These are phyloP conservation scores for Brotogeris chrysoptera DNA, from an alignment of 2,797 vertebrate species.

Conservation along the genomic window DNA sequence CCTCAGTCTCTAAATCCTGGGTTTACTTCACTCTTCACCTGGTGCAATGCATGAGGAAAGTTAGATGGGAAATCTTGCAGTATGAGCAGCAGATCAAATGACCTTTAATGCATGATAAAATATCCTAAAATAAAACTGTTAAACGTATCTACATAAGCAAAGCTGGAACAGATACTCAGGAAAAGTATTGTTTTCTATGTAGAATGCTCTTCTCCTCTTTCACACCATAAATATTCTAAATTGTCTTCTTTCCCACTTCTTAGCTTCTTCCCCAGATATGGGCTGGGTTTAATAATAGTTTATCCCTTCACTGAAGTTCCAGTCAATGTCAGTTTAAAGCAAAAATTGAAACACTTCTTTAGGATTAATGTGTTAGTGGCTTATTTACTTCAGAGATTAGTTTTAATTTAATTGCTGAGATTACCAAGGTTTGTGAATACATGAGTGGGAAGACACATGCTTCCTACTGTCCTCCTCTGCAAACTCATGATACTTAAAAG, in stretches of 20 bases:
- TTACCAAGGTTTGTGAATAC: neutral
- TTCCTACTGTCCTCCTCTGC: neutral
- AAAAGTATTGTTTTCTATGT: neutral
- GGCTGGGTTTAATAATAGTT: neutral
- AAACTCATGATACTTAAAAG: neutral
- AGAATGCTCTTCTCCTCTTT: neutral
- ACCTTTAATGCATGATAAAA: neutral
- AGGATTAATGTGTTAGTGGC: neutral
- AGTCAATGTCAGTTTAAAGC: neutral
- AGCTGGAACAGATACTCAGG: neutral
- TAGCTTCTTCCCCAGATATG: neutral
- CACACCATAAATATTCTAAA: neutral
- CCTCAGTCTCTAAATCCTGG: neutral
- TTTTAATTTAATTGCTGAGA: neutral
- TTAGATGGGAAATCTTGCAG: neutral
- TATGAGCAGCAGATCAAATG: neutral
- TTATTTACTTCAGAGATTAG: neutral
- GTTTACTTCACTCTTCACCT: neutral
- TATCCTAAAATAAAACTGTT: neutral
- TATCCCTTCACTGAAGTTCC: neutral
- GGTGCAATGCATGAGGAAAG: neutral
- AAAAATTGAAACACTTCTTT: neutral
- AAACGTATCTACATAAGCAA: neutral
- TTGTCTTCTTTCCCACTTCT: neutral
- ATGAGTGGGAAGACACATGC: neutral